These are phyloP conservation scores for Volucella inanis DNA, from an alignment of 2,888 invertebrate genomes.

Conservation along the genomic window DNA sequence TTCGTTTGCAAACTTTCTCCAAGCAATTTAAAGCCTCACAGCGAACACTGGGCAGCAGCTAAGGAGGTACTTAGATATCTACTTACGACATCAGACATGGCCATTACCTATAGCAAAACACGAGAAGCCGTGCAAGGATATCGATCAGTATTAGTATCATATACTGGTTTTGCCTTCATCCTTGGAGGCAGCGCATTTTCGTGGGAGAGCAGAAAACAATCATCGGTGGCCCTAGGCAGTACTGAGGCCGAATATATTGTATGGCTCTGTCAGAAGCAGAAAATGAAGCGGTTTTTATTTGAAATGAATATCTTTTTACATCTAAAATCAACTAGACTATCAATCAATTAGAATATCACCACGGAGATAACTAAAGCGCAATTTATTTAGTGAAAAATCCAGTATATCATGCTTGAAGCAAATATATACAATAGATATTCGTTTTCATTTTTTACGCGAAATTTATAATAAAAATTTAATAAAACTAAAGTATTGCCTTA, in stretches of 20 bases:
- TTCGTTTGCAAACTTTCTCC: slow-evolving; percentile 65
- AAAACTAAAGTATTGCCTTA: slow-evolving; percentile 3
- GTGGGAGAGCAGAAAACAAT: slow-evolving; percentile 61
- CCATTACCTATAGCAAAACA: neutral
- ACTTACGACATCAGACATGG: neutral
- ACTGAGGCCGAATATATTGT: slow-evolving; percentile 31
- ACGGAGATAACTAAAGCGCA: too few species aligned
- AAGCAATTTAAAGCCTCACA: slow-evolving; percentile 45
- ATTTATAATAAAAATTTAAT: slow-evolving; percentile 20
- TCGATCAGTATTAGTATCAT: too few species aligned
- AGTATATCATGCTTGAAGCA: too few species aligned
- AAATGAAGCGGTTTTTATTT: slow-evolving; percentile 50
- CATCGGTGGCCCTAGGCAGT: slow-evolving; percentile 63
- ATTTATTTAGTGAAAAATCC: too few species aligned
- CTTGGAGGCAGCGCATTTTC: slow-evolving; percentile 39
- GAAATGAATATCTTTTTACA: slow-evolving; percentile 26
- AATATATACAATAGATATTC: too few species aligned
- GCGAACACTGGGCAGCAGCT: slow-evolving; percentile 59
- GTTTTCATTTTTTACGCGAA: neutral
- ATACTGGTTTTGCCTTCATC: slow-evolving; percentile 54
- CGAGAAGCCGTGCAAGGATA: slow-evolving; percentile 30
- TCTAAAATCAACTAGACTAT: neutral
- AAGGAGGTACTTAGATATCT: slow-evolving; percentile 62
- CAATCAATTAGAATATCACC: too few species aligned
- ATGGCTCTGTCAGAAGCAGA: slow-evolving; percentile 42